Conservation (phyloP, 2,113 vertebrate genomes). For the Mastomys natalensis region DNA sequence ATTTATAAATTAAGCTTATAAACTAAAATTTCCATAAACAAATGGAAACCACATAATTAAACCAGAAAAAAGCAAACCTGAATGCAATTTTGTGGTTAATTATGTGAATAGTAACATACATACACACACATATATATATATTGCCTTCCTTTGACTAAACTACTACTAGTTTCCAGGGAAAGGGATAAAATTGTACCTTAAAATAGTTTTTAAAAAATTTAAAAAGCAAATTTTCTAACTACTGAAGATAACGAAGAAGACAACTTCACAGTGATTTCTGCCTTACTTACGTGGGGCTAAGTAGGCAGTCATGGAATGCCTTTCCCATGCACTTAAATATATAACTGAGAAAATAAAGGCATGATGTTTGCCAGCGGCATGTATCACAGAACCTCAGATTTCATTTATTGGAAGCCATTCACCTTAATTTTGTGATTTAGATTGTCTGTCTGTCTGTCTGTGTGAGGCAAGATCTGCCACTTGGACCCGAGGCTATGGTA, state of each 20-base stretch:
- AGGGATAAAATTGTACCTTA: background rate
- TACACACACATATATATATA: constrained; percentile 8
- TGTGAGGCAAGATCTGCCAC: background rate
- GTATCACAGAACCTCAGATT: background rate
- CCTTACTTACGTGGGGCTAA: background rate
- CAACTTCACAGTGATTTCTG: background rate
- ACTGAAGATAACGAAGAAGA: background rate
- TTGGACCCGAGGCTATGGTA: background rate
- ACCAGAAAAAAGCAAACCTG: background rate
- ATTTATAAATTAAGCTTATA: constrained; percentile 7
- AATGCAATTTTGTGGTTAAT: constrained; percentile 57
- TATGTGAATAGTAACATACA: background rate
- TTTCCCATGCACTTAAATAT: background rate
- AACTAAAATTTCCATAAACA: constrained; percentile 10
- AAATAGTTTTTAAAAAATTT: background rate
- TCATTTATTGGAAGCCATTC: background rate
- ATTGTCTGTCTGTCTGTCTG: background rate
- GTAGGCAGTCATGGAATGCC: too few relatives aligned
- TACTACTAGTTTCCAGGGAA: background rate
- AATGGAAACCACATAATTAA: constrained; percentile 45
- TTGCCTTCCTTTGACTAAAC: background rate
- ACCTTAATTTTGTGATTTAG: background rate
- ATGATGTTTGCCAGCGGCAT: background rate
- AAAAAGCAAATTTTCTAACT: background rate
- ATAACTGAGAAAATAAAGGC: background rate